phyloP scores from a whole-genome alignment of 2,888 invertebrate species.

The Phaonia tiefii region DNA sequence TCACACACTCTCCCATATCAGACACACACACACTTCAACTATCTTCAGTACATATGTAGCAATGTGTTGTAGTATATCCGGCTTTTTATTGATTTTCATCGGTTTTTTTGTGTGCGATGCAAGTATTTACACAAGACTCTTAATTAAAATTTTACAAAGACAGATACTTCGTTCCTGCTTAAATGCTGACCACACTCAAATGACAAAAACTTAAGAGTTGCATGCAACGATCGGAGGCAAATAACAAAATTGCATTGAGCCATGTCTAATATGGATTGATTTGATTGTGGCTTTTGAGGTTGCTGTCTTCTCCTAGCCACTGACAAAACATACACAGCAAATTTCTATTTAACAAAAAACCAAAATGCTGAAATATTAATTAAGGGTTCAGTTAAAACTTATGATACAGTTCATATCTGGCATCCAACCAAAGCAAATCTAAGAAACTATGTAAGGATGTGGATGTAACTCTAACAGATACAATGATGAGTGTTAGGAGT shows the following conservation, averaged over 20 bases:
- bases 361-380: no score
- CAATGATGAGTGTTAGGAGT: no score
- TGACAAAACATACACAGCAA: constrained; percentile 24
- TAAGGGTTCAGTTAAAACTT: no score
- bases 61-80: background rate
- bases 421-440: no score
- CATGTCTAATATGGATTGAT: constrained; percentile 37
- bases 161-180: constrained; percentile 42
- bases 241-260: constrained; percentile 38
- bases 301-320: constrained; percentile 14
- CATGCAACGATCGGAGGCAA: background rate
- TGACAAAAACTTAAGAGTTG: constrained; percentile 28
- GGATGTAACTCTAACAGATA: no score
- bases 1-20: background rate
- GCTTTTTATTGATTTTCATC: constrained; percentile 35
- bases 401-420: no score
- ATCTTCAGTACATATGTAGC: background rate
- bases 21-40: background rate
- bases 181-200: constrained; percentile 42
- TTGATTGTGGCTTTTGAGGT: constrained; percentile 56
- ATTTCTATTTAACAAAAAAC: no score
- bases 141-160: constrained; percentile 56
- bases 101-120: constrained; percentile 18
- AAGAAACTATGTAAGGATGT: no score
- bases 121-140: constrained; percentile 45